Conservation (phyloP, 1,140 invertebrate genomes). For the Charaxes varanes region DNA sequence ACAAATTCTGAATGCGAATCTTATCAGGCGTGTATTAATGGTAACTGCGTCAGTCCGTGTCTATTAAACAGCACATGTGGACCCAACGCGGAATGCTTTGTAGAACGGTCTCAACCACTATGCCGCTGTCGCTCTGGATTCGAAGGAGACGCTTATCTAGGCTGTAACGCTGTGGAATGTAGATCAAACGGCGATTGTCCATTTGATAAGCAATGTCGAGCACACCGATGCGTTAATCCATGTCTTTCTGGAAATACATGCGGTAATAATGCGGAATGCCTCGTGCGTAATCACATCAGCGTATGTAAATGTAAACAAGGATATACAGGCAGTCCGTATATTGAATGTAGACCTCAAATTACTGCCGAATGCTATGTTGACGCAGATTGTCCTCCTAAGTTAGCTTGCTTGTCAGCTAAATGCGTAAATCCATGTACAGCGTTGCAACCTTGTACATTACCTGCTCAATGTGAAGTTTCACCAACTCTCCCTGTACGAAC, state of each 20-base stretch:
- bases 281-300: slow-evolving; percentile 86
- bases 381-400: slow-evolving; percentile 84
- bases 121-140: slow-evolving; percentile 88
- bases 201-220: slow-evolving; percentile 86
- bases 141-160: slow-evolving; percentile 84
- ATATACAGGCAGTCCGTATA: slow-evolving; percentile 85
- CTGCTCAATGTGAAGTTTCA: slow-evolving; percentile 87
- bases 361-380: slow-evolving; percentile 87
- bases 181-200: slow-evolving; percentile 92
- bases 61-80: slow-evolving; percentile 86
- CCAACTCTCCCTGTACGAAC: slow-evolving; percentile 88
- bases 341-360: slow-evolving; percentile 82
- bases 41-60: slow-evolving; percentile 90
- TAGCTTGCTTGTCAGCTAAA: slow-evolving; percentile 87
- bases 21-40: slow-evolving; percentile 87
- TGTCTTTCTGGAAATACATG: slow-evolving; percentile 88
- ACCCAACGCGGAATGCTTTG: slow-evolving; percentile 87
- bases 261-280: slow-evolving; percentile 84
- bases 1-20: slow-evolving; percentile 86
- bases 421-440: slow-evolving; percentile 89
- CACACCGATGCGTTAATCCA: slow-evolving; percentile 90
- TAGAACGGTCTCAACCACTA: slow-evolving; percentile 82
- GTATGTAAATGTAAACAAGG: slow-evolving; percentile 87
- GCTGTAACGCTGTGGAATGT: slow-evolving; percentile 89
- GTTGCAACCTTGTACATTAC: slow-evolving; percentile 85